Evolutionary conservation across 2,113 vertebrate genomes (phyloP), one percentile per base, ranked within the genome.

Genomic region (Enhydra lutris): DNA sequence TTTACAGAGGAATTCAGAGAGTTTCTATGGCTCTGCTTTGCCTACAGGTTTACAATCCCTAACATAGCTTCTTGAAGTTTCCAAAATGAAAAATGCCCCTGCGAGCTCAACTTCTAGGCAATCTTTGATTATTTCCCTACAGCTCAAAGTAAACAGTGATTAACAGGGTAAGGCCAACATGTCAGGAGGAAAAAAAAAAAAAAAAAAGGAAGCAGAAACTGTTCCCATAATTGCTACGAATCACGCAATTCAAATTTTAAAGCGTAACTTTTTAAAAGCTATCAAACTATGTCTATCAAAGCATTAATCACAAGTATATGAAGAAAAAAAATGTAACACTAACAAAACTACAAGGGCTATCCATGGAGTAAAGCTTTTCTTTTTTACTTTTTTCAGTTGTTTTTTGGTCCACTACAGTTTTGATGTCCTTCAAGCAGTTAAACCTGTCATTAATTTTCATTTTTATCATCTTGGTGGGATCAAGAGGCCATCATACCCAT

Each of bases 51-150:
- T 90, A 73, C 17, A 88, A 29, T 34, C 61, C 8, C 20, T 87
- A 11, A 17, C 4, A 61, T 11, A 89, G 59, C 20, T 89, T 95
- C 69, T 79, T 84, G 36, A 96, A 85, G 57, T 95, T 93, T 96
- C 39, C 59, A 87, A 92, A 95, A 96, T 97, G 94, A 96, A 97
- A 97, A 98, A 94, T 93, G 87, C 18, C 47, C 50, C 29, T 63
- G 3, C 57, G 31, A 94, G 45, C 67, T 52, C 24, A 3, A 78
- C 39, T 79, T 80, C 17, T 21, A 81, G 92, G 83, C 39, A 74
- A 79, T 96, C 79, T 95, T 96, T 95, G 94, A 96, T 92, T 95
- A 95, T 97, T 98, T 96, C 47, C 47, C 59, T 93, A 42, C 7
- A 78, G 63, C 39, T 96, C 88, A 67, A 45, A 79, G 71, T 81